phyloP scores from a whole-genome alignment of 2,113 vertebrate genomes.

The Alces alces region DNA sequence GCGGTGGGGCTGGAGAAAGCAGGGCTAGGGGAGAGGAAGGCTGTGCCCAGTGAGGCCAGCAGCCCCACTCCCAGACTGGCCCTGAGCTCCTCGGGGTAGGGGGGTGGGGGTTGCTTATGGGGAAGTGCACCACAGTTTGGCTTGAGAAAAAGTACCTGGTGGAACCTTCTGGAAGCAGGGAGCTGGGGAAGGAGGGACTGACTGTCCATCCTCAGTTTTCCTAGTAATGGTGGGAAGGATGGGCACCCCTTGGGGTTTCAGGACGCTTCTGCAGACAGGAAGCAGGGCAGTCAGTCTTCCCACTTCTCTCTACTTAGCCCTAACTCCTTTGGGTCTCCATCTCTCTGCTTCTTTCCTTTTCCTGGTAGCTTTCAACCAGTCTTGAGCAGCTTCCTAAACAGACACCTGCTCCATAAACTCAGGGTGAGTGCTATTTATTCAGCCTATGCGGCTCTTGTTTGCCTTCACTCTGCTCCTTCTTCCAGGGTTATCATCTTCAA shows the following conservation, averaged over 20 bases:
- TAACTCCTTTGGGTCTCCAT: neutral
- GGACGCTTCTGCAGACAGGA: neutral
- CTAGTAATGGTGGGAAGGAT: neutral
- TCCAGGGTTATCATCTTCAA: neutral
- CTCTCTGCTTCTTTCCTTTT: neutral
- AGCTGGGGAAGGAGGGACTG: neutral
- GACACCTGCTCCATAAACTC: neutral
- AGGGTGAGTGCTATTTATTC: neutral
- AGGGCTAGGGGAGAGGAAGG: neutral
- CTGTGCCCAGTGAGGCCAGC: neutral
- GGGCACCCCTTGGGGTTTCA: neutral
- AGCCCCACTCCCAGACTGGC: neutral
- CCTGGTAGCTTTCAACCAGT: neutral
- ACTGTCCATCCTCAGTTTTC: neutral
- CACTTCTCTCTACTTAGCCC: neutral
- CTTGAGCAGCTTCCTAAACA: neutral
- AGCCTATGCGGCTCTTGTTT: neutral
- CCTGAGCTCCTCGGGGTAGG: neutral
- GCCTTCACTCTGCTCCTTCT: neutral
- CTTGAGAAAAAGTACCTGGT: neutral
- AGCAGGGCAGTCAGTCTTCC: neutral
- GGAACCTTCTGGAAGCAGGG: neutral
- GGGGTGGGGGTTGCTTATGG: neutral
- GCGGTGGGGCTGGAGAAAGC: neutral
- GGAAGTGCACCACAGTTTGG: neutral